These are phyloP conservation scores for Oreochromis mossambicus DNA, from an alignment of 2,797 vertebrate genomes.

Conservation along the genomic window DNA sequence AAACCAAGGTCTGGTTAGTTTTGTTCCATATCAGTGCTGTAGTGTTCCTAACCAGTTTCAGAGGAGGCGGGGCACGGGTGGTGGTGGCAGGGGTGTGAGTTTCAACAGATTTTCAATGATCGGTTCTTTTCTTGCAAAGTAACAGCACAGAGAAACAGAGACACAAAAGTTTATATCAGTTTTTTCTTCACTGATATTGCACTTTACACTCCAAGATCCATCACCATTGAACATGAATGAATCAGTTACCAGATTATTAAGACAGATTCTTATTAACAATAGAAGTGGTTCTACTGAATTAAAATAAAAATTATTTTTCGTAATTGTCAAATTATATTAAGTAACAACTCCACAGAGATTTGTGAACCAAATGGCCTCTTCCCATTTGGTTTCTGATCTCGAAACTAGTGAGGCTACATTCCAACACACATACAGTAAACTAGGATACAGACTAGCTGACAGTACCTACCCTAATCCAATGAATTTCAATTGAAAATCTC, in stretches of 20 bases:
- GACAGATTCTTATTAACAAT: not conserved
- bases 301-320: not conserved
- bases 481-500: not conserved
- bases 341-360: not conserved
- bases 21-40: not conserved
- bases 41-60: conserved; percentile 15
- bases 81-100: not conserved
- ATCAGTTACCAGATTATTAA: not conserved
- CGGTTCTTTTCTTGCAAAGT: not conserved
- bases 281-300: not conserved
- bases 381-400: not conserved
- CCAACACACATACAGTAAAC: not conserved
- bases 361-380: not conserved
- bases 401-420: conserved; percentile 11
- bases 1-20: not conserved
- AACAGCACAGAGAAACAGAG: not conserved
- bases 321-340: not conserved
- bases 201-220: not conserved
- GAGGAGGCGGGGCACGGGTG: not conserved
- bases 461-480: not conserved
- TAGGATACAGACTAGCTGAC: not conserved
- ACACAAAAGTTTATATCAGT: not conserved
- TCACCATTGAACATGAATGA: not conserved
- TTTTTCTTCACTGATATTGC: not conserved
- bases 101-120: not conserved